Percentiles rank a stretch among this genome's conserved stretches.
Evolutionary conservation across 1,140 invertebrate species (phyloP).

Genomic region (Drosophila miranda): DNA sequence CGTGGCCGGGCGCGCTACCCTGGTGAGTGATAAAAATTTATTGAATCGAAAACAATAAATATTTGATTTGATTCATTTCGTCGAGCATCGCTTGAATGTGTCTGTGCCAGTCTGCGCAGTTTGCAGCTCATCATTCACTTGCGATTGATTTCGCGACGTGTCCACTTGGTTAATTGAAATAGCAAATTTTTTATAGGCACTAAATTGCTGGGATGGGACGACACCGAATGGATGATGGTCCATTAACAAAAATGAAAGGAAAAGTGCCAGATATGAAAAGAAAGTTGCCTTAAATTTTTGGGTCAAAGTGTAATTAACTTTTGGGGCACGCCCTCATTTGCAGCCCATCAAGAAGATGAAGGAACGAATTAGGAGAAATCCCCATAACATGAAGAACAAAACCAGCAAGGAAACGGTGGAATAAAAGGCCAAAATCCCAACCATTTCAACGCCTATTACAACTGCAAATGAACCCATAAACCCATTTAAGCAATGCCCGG

Average conservation of each 20-base stretch:
- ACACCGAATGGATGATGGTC: constrained; percentile 1
- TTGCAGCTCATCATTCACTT: constrained; percentile 53
- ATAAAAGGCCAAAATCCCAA: constrained; percentile 49
- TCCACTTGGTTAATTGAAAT: constrained; percentile 69
- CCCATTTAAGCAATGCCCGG: constrained; percentile 73
- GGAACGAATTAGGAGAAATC: constrained; percentile 33
- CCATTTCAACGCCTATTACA: constrained; percentile 76
- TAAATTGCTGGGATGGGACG: constrained; percentile 1
- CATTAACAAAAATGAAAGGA: constrained; percentile 16
- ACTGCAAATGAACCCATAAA: constrained; percentile 77
- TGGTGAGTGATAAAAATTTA: constrained; percentile 78
- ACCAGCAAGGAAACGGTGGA: constrained; percentile 27
- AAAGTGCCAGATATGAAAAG: constrained; percentile 8
- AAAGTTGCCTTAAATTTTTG: constrained; percentile 40
- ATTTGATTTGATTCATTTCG: constrained; percentile 80
- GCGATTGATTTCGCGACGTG: constrained; percentile 62
- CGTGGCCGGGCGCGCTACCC: constrained; percentile 25
- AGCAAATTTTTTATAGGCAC: constrained; percentile 46
- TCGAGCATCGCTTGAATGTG: constrained; percentile 1
- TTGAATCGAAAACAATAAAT: constrained; percentile 80
- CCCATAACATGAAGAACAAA: constrained; percentile 17
- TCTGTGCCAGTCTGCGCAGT: constrained; percentile 7
- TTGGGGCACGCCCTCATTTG: constrained; percentile 58
- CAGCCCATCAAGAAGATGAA: constrained; percentile 63
- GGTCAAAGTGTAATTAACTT: constrained; percentile 51